Evolutionary conservation across 1,140 invertebrate genomes (phyloP).

Genomic region (Helicoverpa zea): DNA sequence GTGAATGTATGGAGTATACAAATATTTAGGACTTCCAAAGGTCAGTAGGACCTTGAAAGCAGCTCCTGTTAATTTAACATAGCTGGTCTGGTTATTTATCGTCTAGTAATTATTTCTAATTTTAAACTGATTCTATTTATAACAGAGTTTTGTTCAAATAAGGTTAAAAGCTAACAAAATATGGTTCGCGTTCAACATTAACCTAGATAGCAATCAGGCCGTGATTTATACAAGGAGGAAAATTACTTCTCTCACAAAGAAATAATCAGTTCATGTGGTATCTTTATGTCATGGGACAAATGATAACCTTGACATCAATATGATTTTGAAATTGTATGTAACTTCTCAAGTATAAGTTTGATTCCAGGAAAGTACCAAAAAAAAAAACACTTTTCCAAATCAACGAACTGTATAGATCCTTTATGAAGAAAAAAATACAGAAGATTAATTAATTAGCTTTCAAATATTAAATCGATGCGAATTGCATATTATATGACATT

Average conservation of each 20-base stretch:
- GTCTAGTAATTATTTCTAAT: neutral
- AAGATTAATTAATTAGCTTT: neutral
- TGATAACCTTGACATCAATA: no score
- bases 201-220: slow-evolving; percentile 21
- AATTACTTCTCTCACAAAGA: neutral
- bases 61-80: no score
- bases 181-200: slow-evolving; percentile 1
- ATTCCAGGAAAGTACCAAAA: no score
- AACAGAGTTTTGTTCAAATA: neutral
- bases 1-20: no score
- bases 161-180: slow-evolving; percentile 10
- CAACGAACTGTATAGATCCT: neutral
- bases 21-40: no score
- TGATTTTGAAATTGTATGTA: no score
- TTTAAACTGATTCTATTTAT: neutral
- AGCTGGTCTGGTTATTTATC: no score
- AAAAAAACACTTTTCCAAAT: no score
- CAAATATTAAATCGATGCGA: no score
- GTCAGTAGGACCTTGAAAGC: no score
- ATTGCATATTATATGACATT: neutral
- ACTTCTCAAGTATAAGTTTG: no score
- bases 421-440: neutral
- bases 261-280: neutral
- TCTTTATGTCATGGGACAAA: neutral
- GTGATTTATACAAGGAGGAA: slow-evolving; percentile 13